Conservation (phyloP, 2,113 vertebrate genomes). For the Pyxicephalus adspersus region DNA sequence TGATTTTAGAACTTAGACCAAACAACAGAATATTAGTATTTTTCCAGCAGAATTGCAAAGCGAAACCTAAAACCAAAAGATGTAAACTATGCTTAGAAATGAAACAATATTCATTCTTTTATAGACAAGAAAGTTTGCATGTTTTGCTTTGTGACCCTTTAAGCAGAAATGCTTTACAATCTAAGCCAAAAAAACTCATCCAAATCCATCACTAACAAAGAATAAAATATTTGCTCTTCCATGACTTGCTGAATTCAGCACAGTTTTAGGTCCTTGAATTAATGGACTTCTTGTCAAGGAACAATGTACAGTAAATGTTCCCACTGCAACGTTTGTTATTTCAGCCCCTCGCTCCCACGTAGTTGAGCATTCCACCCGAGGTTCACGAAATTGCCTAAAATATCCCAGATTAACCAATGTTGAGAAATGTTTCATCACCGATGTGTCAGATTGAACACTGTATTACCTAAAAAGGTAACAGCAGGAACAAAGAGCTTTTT, state of each 20-base stretch:
- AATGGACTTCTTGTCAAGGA: conserved; percentile 40
- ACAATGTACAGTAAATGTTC: conserved; percentile 33
- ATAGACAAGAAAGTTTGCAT: no score
- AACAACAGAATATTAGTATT: background rate
- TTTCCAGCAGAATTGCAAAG: background rate
- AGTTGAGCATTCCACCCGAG: conserved; percentile 22
- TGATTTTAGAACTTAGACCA: no score
- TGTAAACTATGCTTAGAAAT: background rate
- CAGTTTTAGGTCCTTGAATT: conserved; percentile 3
- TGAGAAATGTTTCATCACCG: conserved; percentile 15
- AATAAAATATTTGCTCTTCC: background rate
- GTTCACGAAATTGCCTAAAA: conserved; percentile 26
- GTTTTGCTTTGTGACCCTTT: no score
- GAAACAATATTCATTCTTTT: background rate
- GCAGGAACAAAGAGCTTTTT: conserved; percentile 2
- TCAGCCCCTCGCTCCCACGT: conserved; percentile 40
- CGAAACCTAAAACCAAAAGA: background rate
- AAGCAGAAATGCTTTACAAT: no score
- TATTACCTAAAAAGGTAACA: conserved; percentile 54
- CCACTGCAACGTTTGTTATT: conserved; percentile 28
- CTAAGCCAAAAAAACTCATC: no score
- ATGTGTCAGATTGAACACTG: background rate
- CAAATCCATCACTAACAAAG: background rate
- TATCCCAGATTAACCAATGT: conserved; percentile 38
- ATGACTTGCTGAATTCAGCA: conserved; percentile 37